Conservation (phyloP, 1,140 invertebrate species). For the Zophobas morio region DNA sequence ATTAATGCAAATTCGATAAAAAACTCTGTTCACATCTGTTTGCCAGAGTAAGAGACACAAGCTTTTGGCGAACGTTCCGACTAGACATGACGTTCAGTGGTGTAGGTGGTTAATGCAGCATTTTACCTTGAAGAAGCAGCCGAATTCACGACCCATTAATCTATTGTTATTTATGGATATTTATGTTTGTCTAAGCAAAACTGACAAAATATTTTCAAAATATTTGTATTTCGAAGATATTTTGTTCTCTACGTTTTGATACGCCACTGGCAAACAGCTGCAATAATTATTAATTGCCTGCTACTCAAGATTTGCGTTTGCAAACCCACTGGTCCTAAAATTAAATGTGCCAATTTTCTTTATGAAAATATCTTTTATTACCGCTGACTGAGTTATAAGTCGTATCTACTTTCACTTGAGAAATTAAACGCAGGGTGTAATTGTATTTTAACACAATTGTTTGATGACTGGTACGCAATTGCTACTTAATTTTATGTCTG, state of each 20-base stretch:
- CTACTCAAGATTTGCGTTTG: conserved; percentile 1
- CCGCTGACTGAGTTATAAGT: not conserved
- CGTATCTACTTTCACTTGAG: no score
- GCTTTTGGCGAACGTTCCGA: conserved; percentile 10
- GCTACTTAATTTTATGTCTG: no score
- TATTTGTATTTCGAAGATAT: conserved; percentile 4
- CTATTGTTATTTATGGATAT: conserved; percentile 16
- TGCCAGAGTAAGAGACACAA: not conserved
- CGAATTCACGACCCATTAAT: conserved; percentile 13
- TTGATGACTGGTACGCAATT: no score
- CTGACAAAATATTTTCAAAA: conserved; percentile 16
- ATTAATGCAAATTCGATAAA: not conserved
- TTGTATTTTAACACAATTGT: no score
- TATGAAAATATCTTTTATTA: not conserved
- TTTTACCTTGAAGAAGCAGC: conserved; percentile 22
- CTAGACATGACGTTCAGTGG: conserved; percentile 11
- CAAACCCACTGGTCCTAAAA: not conserved
- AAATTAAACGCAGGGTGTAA: no score
- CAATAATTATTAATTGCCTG: conserved; percentile 4
- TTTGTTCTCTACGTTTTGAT: not conserved
- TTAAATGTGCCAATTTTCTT: conserved; percentile 7
- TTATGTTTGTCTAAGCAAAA: not conserved
- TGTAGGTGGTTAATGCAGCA: conserved; percentile 12
- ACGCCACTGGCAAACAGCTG: conserved; percentile 7
- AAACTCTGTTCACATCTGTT: not conserved